These are phyloP conservation scores for Eupithecia abbreviata DNA, from an alignment of 2,888 invertebrate species.

Conservation along the genomic window DNA sequence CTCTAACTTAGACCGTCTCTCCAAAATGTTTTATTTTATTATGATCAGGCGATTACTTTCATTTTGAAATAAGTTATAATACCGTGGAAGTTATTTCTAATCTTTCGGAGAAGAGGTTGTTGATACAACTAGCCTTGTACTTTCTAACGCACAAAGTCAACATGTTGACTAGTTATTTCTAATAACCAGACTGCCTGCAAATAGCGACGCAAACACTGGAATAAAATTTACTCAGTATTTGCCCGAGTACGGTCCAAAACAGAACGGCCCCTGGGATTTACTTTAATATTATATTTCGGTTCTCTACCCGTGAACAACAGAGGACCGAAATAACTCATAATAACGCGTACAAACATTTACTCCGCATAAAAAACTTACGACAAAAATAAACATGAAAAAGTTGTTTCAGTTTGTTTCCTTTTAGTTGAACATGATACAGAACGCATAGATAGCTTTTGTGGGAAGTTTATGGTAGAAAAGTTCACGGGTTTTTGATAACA, in stretches of 20 bases:
- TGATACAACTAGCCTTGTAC: not conserved
- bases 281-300: constrained; percentile 5
- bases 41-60: not conserved
- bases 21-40: not conserved
- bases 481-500: not conserved
- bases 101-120: not conserved
- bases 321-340: constrained; percentile 12
- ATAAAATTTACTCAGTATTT: constrained; percentile 1
- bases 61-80: not conserved
- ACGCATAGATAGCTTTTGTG: not conserved
- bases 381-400: constrained; percentile 13
- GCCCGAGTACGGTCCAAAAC: not conserved
- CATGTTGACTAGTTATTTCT: not conserved
- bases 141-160: not conserved
- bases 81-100: not conserved
- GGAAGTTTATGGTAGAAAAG: not conserved
- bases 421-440: not conserved
- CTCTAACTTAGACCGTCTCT: not conserved
- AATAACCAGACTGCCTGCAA: not conserved
- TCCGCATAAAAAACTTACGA: not conserved
- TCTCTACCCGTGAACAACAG: constrained; percentile 7
- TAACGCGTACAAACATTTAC: constrained; percentile 7
- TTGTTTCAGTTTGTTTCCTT: constrained; percentile 9
- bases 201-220: constrained; percentile 2
- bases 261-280: not conserved